Base-by-base conservation (phyloP, 2,797 vertebrate species). In the Spondyliosoma cantharus region DNA sequence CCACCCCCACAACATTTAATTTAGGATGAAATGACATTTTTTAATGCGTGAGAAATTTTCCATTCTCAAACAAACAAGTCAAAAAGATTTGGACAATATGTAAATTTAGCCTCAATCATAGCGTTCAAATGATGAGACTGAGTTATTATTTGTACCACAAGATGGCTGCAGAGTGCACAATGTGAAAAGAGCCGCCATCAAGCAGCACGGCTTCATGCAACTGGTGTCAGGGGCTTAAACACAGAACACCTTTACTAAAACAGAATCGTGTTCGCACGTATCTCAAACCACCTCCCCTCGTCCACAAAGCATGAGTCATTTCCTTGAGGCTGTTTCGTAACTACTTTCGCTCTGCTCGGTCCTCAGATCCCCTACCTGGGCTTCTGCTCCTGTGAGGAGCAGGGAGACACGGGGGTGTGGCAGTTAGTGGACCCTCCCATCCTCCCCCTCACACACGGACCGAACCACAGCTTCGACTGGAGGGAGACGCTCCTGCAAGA, bases 391-490 rank as follows among this genome's bases (percentile, higher is more conserved):
- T 97, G 96, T 0, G 97, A 98, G 92, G 97, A 99, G 82, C 93
- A 97, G 84, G 96, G 95, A 5, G 97, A 98, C 72, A 96, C 96
- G 0, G 97, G 97, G 2, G 89, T 96, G 61, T 98, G 97, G 97
- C 97, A 98, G 93, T 91, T 99, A n/a, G 97, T 96, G 12, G 97
- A 98, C 65, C 97, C 97, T 1, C 97, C 97, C 46, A 98, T 99
- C 88, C 96, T 97, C 42, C 97, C 97, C 2, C 96, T 99, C 64
- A 99, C 97, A 48, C 97, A 99, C 0, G 97, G 97, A 89, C 97
- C 97, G 3, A 99, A 98, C 37, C 97, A 97, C 81, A 96, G 96
- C 91, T 99, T 98, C 91, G 97, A 97, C 95, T 99, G 97, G 97
- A 96, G 97, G 92, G 97, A 98, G 90, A 95, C 96, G 0, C 93